Percentiles rank a stretch among this genome's conserved stretches.
phyloP scores from a whole-genome alignment of 2,113 vertebrate genomes.

The Bucco capensis region DNA sequence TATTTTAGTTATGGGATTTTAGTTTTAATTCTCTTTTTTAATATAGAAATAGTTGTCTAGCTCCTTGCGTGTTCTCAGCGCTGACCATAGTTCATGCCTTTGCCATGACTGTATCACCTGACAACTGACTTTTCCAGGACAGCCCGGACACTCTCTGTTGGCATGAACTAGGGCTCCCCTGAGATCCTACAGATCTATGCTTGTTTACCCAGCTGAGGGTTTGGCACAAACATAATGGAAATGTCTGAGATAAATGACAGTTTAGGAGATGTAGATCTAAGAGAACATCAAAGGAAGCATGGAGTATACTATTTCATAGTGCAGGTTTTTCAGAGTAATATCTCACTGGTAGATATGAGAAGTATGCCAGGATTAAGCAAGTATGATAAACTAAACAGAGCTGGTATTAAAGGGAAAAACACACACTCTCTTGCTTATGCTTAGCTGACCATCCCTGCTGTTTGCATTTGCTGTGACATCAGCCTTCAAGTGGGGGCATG shows the following conservation, averaged over 20 bases:
- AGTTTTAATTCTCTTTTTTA: background rate
- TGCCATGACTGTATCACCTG: background rate
- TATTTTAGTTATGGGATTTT: background rate
- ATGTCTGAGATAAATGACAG: background rate
- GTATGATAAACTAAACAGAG: background rate
- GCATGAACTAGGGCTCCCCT: background rate
- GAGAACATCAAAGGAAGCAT: background rate
- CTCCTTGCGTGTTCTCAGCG: background rate
- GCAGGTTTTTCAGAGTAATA: background rate
- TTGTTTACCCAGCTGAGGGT: background rate
- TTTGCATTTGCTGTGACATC: slow-evolving; percentile 51
- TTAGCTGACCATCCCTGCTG: background rate
- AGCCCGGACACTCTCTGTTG: background rate
- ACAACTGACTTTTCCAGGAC: background rate
- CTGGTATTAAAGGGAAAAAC: slow-evolving; percentile 15
- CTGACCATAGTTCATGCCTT: background rate
- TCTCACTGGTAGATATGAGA: background rate
- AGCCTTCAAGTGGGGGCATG: slow-evolving; percentile 4
- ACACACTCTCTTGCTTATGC: background rate
- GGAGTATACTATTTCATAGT: background rate
- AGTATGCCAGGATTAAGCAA: background rate
- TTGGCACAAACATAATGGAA: background rate
- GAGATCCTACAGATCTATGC: background rate
- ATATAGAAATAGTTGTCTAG: background rate
- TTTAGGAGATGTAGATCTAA: background rate